phyloP scores from a whole-genome alignment of 2,113 vertebrate species.

The Podarcis muralis region DNA sequence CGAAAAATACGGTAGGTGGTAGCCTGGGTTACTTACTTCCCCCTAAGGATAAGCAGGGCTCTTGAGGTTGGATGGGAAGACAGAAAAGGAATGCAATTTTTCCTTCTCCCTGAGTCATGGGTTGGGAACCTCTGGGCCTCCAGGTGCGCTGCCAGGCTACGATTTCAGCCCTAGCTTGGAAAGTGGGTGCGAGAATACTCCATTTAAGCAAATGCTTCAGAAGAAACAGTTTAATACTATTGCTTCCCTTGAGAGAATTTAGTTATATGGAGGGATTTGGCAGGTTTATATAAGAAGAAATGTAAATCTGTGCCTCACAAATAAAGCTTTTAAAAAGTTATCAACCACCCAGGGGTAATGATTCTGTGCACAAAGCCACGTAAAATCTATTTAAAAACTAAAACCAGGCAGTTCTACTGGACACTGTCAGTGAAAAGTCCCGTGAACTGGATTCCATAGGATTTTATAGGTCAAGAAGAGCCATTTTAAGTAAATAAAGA shows the following conservation, averaged over 20 bases:
- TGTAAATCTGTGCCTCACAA: neutral
- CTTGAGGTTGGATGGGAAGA: no score
- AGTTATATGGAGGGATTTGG: neutral
- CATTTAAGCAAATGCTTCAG: neutral
- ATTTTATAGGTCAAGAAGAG: slow-evolving; percentile 62
- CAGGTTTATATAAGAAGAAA: neutral
- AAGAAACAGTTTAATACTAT: neutral
- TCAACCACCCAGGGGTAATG: neutral
- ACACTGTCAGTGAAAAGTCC: slow-evolving; percentile 46
- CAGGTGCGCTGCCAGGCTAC: no score
- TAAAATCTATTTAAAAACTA: slow-evolving; percentile 31
- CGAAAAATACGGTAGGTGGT: no score
- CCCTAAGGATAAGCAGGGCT: no score
- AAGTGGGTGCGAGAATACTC: neutral
- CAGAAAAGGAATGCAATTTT: no score
- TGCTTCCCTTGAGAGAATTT: neutral
- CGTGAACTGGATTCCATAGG: slow-evolving; percentile 38
- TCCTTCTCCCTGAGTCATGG: no score
- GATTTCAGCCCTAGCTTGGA: neutral
- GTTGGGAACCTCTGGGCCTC: no score
- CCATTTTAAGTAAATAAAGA: slow-evolving; percentile 66
- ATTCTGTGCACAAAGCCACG: neutral
- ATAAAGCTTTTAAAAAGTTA: slow-evolving; percentile 1
- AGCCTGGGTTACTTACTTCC: no score
- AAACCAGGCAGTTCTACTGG: slow-evolving; percentile 28